A percentile compares a stretch with the other conserved stretches of the same genome.
Conservation (phyloP, 2,888 invertebrate genomes). For the Salpingus planirostris region DNA sequence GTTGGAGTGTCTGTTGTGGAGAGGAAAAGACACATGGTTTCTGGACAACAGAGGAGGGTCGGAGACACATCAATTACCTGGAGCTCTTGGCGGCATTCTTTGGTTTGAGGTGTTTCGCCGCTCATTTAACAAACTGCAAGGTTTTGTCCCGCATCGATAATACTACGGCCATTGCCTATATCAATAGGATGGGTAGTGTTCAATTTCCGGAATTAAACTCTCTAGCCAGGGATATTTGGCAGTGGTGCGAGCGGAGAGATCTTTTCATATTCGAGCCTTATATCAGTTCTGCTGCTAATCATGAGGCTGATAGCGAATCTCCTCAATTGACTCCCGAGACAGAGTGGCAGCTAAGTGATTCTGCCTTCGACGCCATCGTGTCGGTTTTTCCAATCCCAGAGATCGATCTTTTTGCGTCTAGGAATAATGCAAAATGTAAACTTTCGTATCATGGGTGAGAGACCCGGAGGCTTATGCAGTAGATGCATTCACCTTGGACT, state of each 20-base stretch:
- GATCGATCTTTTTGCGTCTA: conserved; percentile 9
- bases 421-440: conserved; percentile 2
- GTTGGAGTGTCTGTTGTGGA: conserved; percentile 4
- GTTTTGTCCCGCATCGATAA: too few relatives aligned
- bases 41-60: not conserved
- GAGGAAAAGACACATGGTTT: conserved; percentile 1
- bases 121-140: too few relatives aligned
- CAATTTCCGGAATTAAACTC: not conserved
- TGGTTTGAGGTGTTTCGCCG: too few relatives aligned
- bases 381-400: conserved; percentile 1
- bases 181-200: too few relatives aligned
- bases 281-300: not conserved
- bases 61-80: conserved; percentile 4
- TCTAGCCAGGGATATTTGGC: not conserved
- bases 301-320: conserved; percentile 5
- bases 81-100: too few relatives aligned
- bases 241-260: not conserved
- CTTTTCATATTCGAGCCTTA: not conserved
- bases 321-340: conserved; percentile 5
- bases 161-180: too few relatives aligned
- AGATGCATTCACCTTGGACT: conserved; percentile 1
- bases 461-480: conserved; percentile 1
- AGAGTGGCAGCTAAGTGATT: conserved; percentile 7
- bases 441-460: not conserved
- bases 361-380: conserved; percentile 1